A percentile compares a stretch with the other conserved stretches of the same genome.
Conservation (phyloP, 2,113 vertebrate species). For the Oncorhynchus clarkii region DNA sequence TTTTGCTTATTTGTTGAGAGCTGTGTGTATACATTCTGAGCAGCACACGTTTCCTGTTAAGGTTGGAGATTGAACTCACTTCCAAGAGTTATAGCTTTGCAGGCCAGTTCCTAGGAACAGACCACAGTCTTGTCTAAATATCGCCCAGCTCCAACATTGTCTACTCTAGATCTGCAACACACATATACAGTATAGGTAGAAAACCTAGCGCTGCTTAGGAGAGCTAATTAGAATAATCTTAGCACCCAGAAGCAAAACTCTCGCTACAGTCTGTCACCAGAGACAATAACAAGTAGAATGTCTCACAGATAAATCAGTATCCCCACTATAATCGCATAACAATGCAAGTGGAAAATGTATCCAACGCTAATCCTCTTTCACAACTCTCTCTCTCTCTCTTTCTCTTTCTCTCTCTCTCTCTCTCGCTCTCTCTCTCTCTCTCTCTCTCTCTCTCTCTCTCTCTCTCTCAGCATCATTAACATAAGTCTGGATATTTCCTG, state of each 20-base stretch:
- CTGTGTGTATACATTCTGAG: constrained; percentile 61
- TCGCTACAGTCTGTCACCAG: no score
- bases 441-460: constrained; percentile 2
- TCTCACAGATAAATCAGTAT: not conserved
- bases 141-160: constrained; percentile 56
- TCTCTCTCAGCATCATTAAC: no score
- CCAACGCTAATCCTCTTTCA: not conserved
- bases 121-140: constrained; percentile 67
- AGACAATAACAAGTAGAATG: no score
- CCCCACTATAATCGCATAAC: not conserved
- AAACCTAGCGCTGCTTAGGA: not conserved
- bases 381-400: not conserved
- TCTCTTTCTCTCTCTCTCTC: no score
- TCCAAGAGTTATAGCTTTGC: constrained; percentile 64
- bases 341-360: not conserved
- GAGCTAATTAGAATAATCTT: not conserved
- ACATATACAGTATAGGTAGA: constrained; percentile 8
- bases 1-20: constrained; percentile 67
- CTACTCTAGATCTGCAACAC: constrained; percentile 36
- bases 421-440: no score
- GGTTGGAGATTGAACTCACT: constrained; percentile 51
- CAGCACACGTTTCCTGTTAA: constrained; percentile 70
- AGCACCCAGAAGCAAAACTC: no score
- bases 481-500: no score
- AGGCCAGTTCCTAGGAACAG: constrained; percentile 59